Evolutionary conservation across 2,113 vertebrate species (phyloP).

Genomic region (Maylandia zebra): DNA sequence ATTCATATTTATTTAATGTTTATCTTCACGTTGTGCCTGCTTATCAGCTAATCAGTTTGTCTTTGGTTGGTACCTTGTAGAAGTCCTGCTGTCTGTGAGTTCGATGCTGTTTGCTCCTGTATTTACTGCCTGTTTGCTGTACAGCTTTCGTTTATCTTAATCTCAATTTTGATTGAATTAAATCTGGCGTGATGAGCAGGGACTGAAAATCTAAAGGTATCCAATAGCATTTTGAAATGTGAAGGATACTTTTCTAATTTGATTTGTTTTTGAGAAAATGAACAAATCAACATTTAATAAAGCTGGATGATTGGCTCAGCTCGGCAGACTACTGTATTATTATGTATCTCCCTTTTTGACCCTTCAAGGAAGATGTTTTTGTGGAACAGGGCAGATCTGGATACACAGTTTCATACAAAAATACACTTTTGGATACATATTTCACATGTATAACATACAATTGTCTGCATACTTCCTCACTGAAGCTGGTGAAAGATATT

Average conservation of each 20-base stretch:
- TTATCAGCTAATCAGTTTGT: not conserved
- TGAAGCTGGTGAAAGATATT: not conserved
- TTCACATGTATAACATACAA: not conserved
- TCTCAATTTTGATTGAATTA: slow-evolving; percentile 22
- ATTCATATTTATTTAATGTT: not conserved
- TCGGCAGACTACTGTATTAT: not conserved
- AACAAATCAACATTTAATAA: slow-evolving; percentile 43
- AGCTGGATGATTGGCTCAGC: not conserved
- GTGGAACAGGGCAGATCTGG: not conserved
- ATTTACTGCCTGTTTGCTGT: not conserved
- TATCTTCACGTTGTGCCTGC: not conserved
- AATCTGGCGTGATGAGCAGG: slow-evolving; percentile 7
- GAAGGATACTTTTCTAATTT: not conserved
- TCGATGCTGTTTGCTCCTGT: not conserved
- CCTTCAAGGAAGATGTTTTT: not conserved
- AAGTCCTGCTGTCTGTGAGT: not conserved
- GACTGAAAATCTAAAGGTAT: not conserved
- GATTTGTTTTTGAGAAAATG: slow-evolving; percentile 24
- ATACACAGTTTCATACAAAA: not conserved
- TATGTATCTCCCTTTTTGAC: not conserved
- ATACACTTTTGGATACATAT: not conserved
- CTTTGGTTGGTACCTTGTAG: not conserved
- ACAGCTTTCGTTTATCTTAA: not conserved
- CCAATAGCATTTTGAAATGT: slow-evolving; percentile 20
- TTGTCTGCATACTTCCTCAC: not conserved